Evolutionary conservation across 2,888 invertebrate species (phyloP), one percentile per base, ranked within the genome.

Genomic region (Nipponacmea schrenckii): DNA sequence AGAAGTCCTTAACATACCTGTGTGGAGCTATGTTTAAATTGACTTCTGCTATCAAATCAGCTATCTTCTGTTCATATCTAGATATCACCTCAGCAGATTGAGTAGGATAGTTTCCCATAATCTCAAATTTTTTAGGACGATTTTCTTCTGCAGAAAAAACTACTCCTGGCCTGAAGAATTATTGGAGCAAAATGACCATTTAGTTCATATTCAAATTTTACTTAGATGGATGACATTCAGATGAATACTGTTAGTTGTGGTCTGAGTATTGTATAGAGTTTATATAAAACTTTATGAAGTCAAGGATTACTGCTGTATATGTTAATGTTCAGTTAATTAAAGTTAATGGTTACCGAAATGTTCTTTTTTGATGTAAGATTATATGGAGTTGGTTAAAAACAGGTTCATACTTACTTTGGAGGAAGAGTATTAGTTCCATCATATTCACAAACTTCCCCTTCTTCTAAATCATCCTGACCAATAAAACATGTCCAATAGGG

Each of bases 401-500:
- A n/a, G n/a, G 31, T 31, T 10, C 1, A 64, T 50, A 74, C 79
- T 78, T 74, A 85, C 85, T 74, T 81, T 15, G 84, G 85, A 31
- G 84, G 85, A 71, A 78, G 76, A 15, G 68, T 62, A 66, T 77
- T 74, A 5, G 83, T 79, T 12, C 76, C 81, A 15, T 73, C 70
- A 71, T 76, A 80, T n/a, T 69, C 70, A 69, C 80, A 82, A 10
- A 66, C 44, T 56, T 80, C 78, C 45, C 73, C 77, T 39, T 72
- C 69, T 10, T 76, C 71, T 27, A 82, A 68, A 7, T 69, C 74
- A 17, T 78, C 76, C 69, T 86, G 86, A 64, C 79, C 82, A 81
- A 92, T 92, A 83, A 93, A 92, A 86, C 94, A 94, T 45, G 92
- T 92, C 96, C 96, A 96, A 84, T 93, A 92, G 0, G 91, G 91